Evolutionary conservation across 1,140 invertebrate species (phyloP).

Genomic region (Micrasema minimum): DNA sequence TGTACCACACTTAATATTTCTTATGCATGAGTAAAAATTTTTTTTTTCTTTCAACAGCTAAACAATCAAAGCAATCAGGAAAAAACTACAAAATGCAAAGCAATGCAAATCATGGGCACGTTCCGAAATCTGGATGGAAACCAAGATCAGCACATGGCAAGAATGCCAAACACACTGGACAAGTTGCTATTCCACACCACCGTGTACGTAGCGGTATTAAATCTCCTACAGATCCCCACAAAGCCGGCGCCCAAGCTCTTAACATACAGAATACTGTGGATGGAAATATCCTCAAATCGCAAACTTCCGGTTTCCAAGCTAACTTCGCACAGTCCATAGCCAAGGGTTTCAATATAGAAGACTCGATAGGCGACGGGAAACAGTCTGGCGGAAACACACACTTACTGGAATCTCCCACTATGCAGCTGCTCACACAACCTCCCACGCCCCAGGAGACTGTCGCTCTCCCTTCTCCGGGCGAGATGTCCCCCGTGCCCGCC

Average conservation of each 20-base stretch:
- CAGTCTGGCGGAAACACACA: slow-evolving; percentile 57
- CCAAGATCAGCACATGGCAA: slow-evolving; percentile 43
- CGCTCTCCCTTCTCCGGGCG: slow-evolving; percentile 58
- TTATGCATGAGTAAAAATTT: no score
- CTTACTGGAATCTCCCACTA: slow-evolving; percentile 59
- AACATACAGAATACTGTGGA: slow-evolving; percentile 46
- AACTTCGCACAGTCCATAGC: slow-evolving; percentile 63
- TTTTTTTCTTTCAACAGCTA: slow-evolving; percentile 41
- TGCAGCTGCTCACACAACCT: slow-evolving; percentile 61
- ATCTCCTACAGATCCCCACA: slow-evolving; percentile 49
- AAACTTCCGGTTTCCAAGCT: slow-evolving; percentile 58
- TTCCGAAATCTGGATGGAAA: slow-evolving; percentile 46
- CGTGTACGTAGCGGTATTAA: slow-evolving; percentile 52
- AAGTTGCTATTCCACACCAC: slow-evolving; percentile 49
- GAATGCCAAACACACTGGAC: slow-evolving; percentile 37
- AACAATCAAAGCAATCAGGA: slow-evolving; percentile 45
- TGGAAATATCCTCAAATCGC: slow-evolving; percentile 42
- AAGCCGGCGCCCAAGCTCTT: slow-evolving; percentile 47
- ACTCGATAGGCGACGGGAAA: slow-evolving; percentile 61
- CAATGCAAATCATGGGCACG: slow-evolving; percentile 47
- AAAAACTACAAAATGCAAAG: slow-evolving; percentile 45
- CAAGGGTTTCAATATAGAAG: slow-evolving; percentile 57
- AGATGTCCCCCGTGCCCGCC: slow-evolving; percentile 8
- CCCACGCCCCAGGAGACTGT: slow-evolving; percentile 59
- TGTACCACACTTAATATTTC: no score